Evolutionary conservation across 2,797 vertebrate genomes (phyloP).

Genomic region (Cyprinodon diabolis): DNA sequence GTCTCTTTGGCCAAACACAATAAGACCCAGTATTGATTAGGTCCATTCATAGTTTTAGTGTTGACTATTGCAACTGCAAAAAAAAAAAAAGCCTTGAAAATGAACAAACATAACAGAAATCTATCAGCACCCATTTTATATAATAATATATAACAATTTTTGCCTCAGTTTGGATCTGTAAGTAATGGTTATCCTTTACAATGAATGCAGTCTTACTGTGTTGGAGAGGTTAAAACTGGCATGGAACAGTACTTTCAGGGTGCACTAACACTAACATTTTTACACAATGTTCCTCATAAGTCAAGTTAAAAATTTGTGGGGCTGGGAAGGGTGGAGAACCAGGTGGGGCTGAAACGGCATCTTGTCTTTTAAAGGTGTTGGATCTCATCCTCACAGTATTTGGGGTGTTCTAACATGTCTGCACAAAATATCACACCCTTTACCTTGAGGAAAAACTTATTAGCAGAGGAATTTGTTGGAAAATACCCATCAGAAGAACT

Average conservation of each 20-base stretch:
- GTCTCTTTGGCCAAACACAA: background rate
- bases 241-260: too few relatives aligned
- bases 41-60: too few relatives aligned
- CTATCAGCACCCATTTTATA: too few relatives aligned
- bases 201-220: too few relatives aligned
- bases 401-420: slow-evolving; percentile 62
- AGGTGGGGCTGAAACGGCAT: slow-evolving; percentile 28
- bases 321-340: slow-evolving; percentile 1
- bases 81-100: too few relatives aligned
- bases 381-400: slow-evolving; percentile 42
- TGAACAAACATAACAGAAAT: too few relatives aligned
- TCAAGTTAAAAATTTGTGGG: background rate
- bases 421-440: slow-evolving; percentile 54
- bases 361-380: slow-evolving; percentile 11
- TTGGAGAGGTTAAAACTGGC: too few relatives aligned
- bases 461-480: slow-evolving; percentile 60
- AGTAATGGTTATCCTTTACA: too few relatives aligned
- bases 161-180: too few relatives aligned
- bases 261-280: background rate
- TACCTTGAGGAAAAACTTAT: slow-evolving; percentile 39
- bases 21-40: too few relatives aligned
- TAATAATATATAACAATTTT: too few relatives aligned
- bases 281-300: background rate
- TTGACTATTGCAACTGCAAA: too few relatives aligned
- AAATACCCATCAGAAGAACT: slow-evolving; percentile 50